Conservation (phyloP, 2,888 invertebrate species). For the Cephus pygmeus region DNA sequence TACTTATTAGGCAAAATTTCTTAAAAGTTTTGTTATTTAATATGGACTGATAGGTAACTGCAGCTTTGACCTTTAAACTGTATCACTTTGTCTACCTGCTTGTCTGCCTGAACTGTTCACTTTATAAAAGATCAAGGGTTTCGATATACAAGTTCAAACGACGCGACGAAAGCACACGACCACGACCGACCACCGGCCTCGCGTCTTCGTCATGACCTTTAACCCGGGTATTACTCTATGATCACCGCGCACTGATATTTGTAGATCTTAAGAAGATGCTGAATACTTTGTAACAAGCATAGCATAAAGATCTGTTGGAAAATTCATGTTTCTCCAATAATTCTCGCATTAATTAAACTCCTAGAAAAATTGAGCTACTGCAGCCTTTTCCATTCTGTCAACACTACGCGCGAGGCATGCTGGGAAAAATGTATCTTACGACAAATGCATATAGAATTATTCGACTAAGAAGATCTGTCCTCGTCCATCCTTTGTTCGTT, state of each 20-base stretch:
- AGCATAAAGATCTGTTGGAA: background rate
- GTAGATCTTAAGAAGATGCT: background rate
- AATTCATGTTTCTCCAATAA: background rate
- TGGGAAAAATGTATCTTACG: background rate
- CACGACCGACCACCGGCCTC: background rate
- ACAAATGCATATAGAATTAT: background rate
- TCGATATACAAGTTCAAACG: background rate
- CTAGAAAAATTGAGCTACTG: background rate
- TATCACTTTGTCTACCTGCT: background rate
- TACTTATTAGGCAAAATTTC: background rate
- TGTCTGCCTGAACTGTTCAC: background rate
- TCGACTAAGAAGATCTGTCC: background rate
- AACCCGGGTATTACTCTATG: background rate
- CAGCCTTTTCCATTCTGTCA: background rate
- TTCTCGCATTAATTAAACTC: background rate
- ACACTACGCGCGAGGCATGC: background rate
- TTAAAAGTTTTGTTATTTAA: background rate
- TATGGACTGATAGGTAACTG: background rate
- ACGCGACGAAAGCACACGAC: background rate
- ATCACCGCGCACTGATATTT: background rate
- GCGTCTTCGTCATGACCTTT: background rate
- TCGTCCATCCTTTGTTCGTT: background rate
- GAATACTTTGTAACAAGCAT: background rate
- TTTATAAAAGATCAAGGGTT: background rate
- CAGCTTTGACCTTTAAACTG: background rate